A percentile compares a stretch with the other conserved stretches of the same genome.
Conservation (phyloP, 2,113 vertebrate species). For the Pipa parva region DNA sequence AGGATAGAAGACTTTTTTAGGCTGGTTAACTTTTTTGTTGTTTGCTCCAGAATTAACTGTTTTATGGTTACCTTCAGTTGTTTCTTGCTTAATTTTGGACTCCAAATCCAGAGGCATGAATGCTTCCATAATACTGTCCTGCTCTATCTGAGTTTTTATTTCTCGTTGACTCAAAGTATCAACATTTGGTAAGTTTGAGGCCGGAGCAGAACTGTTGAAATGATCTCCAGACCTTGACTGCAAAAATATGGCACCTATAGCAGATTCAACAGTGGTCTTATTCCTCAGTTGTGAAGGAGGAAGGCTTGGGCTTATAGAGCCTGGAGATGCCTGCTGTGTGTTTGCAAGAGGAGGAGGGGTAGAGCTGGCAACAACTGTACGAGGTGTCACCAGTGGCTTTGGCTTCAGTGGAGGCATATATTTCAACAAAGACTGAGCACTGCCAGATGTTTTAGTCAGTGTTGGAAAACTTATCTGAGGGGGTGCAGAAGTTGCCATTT, state of each 20-base stretch:
- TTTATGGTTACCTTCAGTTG: conserved; percentile 72
- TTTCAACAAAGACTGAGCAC: conserved; percentile 71
- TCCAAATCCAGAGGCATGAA: conserved; percentile 69
- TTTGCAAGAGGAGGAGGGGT: conserved; percentile 85
- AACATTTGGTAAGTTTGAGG: conserved; percentile 54
- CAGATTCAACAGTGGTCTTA: conserved; percentile 65
- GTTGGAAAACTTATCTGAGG: conserved; percentile 83
- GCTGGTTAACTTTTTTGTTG: conserved; percentile 61
- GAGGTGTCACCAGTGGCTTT: conserved; percentile 83
- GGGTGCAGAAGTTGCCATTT: conserved; percentile 79
- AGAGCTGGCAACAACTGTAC: conserved; percentile 78
- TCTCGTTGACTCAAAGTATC: conserved; percentile 61
- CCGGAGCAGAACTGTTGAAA: conserved; percentile 46
- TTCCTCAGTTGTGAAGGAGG: conserved; percentile 73
- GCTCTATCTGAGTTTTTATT: conserved; percentile 69
- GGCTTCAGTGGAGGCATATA: conserved; percentile 88
- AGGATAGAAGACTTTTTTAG: conserved; percentile 78
- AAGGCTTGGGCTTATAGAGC: conserved; percentile 86
- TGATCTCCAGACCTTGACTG: conserved; percentile 58
- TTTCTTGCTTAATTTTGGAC: conserved; percentile 77
- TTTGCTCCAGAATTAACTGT: conserved; percentile 62
- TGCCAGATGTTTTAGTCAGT: conserved; percentile 75
- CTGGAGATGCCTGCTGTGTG: conserved; percentile 87
- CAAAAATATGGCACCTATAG: conserved; percentile 56
- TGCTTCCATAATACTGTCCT: conserved; percentile 75